phyloP scores from a whole-genome alignment of 2,888 invertebrate genomes.

The Pemphredon lugubris region DNA sequence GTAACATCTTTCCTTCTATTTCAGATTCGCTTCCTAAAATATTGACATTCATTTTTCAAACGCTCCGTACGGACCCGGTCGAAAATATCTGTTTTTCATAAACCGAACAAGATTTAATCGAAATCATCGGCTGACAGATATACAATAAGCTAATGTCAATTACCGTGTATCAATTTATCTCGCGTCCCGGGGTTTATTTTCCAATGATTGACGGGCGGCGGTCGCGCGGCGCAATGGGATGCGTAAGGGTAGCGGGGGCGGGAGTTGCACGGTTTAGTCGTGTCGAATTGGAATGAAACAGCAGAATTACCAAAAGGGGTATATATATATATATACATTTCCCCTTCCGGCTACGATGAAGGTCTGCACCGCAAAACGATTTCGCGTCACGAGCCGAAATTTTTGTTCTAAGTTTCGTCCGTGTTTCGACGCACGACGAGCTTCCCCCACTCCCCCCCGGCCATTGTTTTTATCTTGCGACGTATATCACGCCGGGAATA shows the following conservation, averaged over 20 bases:
- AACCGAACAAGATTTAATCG: slow-evolving; percentile 67
- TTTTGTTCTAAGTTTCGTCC: slow-evolving; percentile 42
- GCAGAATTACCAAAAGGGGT: slow-evolving; percentile 47
- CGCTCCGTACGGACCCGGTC: no score
- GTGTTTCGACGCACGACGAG: slow-evolving; percentile 3
- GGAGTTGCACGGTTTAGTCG: slow-evolving; percentile 25
- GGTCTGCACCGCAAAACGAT: slow-evolving; percentile 47
- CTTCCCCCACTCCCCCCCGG: background rate
- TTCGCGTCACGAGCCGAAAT: slow-evolving; percentile 60
- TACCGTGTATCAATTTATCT: slow-evolving; percentile 73
- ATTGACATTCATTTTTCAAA: no score
- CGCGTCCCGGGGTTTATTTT: slow-evolving; percentile 65
- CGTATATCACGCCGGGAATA: slow-evolving; percentile 12
- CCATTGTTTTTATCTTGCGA: slow-evolving; percentile 37
- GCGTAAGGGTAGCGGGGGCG: slow-evolving; percentile 16
- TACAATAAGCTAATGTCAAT: slow-evolving; percentile 76
- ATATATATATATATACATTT: slow-evolving; percentile 18
- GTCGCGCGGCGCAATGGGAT: slow-evolving; percentile 38
- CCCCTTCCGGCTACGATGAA: slow-evolving; percentile 26
- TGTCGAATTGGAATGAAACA: slow-evolving; percentile 59
- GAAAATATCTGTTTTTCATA: slow-evolving; percentile 24
- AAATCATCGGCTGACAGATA: slow-evolving; percentile 72
- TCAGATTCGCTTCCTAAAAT: background rate
- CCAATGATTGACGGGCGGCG: slow-evolving; percentile 71
- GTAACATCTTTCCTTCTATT: background rate